Evolutionary conservation across 1,140 invertebrate species (phyloP).

Genomic region (Anoplolepis gracilipes): DNA sequence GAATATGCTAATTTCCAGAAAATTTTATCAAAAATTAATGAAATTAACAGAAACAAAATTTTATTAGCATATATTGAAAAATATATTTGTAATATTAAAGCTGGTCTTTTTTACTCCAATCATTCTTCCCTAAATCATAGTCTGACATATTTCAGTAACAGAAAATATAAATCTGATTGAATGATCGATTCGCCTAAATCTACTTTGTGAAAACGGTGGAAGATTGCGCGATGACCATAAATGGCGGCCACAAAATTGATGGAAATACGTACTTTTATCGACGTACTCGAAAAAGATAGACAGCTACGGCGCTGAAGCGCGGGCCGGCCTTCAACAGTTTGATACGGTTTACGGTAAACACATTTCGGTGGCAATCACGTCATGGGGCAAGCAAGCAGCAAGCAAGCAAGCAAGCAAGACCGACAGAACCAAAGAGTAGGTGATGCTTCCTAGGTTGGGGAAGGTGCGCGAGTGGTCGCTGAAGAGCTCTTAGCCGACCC

Average conservation of each 20-base stretch:
- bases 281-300: constrained; percentile 71
- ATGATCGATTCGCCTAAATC: not conserved
- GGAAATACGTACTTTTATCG: constrained; percentile 77
- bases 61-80: not conserved
- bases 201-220: constrained; percentile 20
- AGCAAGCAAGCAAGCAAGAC: constrained; percentile 62
- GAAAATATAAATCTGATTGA: constrained; percentile 20
- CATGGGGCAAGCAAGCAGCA: constrained; percentile 77
- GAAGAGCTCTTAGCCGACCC: constrained; percentile 83
- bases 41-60: not conserved
- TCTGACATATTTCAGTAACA: not conserved
- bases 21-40: not conserved
- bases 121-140: not conserved
- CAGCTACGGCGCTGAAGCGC: constrained; percentile 47
- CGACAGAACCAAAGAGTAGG: constrained; percentile 71
- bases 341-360: constrained; percentile 84
- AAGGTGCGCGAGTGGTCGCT: constrained; percentile 80
- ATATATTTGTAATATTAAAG: not conserved
- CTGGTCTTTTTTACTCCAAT: not conserved
- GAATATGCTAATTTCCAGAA: not conserved
- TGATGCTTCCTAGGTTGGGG: constrained; percentile 79
- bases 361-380: constrained; percentile 84
- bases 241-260: constrained; percentile 65
- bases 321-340: constrained; percentile 78
- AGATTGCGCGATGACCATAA: constrained; percentile 46